Conservation (phyloP, 1,140 invertebrate genomes). For the Aphaenogaster rudis region DNA sequence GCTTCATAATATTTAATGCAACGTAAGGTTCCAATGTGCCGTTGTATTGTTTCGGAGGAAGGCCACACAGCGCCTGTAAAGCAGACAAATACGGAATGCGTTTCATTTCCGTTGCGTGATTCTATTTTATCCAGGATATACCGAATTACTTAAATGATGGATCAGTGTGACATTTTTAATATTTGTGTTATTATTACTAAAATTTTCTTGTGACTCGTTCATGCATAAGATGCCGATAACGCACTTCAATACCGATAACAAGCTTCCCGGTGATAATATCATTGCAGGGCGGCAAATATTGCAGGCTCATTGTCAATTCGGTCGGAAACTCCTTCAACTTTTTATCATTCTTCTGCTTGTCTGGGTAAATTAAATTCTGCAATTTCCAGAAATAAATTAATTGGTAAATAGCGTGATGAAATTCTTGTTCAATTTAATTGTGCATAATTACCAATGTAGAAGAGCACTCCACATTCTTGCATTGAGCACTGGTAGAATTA, state of each 20-base stretch:
- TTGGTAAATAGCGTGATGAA: not conserved
- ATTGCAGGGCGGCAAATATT: constrained; percentile 82
- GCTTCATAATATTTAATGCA: constrained; percentile 82
- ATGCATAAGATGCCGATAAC: not conserved
- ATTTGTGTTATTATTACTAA: not conserved
- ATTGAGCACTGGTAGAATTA: constrained; percentile 77
- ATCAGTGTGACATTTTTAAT: constrained; percentile 1
- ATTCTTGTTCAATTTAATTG: not conserved
- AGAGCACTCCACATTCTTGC: constrained; percentile 76
- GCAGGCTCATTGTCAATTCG: constrained; percentile 84
- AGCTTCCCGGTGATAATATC: constrained; percentile 81
- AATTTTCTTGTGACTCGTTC: not conserved
- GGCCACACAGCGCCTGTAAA: constrained; percentile 82
- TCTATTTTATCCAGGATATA: not conserved
- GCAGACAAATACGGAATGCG: not conserved
- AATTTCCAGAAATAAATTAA: constrained; percentile 38
- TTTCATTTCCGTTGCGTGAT: not conserved
- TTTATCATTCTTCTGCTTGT: constrained; percentile 78
- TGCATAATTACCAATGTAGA: constrained; percentile 80
- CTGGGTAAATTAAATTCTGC: constrained; percentile 81
- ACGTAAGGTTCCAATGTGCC: constrained; percentile 85
- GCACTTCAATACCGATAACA: constrained; percentile 85
- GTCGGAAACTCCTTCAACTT: constrained; percentile 83
- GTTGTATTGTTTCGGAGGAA: constrained; percentile 86
- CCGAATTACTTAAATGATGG: not conserved